Conservation (phyloP, 2,888 invertebrate genomes). For the Volucella inanis region DNA sequence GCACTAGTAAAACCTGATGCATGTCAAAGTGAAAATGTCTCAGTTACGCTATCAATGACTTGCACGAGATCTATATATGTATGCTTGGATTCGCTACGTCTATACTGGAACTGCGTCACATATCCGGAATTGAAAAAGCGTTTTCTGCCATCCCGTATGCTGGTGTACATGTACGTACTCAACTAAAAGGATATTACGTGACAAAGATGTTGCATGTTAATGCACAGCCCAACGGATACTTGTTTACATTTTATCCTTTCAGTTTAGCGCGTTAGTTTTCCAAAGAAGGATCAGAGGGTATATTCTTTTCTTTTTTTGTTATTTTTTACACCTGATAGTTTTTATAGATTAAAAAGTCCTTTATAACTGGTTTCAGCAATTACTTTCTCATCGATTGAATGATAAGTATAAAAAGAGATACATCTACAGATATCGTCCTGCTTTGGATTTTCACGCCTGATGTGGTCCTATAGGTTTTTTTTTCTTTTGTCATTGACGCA, state of each 20-base stretch:
- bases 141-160: no score
- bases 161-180: conserved; percentile 9
- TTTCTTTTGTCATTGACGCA: not conserved
- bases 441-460: conserved; percentile 41
- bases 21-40: conserved; percentile 39
- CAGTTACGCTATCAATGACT: conserved; percentile 55
- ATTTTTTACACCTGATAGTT: not conserved
- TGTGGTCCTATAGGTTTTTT: conserved; percentile 10
- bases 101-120: no score
- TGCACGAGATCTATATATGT: conserved; percentile 25
- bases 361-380: conserved; percentile 5
- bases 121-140: no score
- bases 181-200: conserved; percentile 50
- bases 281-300: conserved; percentile 24
- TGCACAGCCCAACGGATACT: conserved; percentile 33
- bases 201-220: conserved; percentile 59
- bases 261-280: not conserved
- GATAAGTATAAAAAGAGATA: not conserved
- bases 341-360: not conserved
- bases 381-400: conserved; percentile 22
- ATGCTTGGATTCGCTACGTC: no score
- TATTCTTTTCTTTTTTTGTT: conserved; percentile 21
- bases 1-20: conserved; percentile 62
- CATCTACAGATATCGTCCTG: not conserved
- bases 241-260: conserved; percentile 32